Conservation (phyloP, 2,797 vertebrate genomes). For the Caiman crocodilus region DNA sequence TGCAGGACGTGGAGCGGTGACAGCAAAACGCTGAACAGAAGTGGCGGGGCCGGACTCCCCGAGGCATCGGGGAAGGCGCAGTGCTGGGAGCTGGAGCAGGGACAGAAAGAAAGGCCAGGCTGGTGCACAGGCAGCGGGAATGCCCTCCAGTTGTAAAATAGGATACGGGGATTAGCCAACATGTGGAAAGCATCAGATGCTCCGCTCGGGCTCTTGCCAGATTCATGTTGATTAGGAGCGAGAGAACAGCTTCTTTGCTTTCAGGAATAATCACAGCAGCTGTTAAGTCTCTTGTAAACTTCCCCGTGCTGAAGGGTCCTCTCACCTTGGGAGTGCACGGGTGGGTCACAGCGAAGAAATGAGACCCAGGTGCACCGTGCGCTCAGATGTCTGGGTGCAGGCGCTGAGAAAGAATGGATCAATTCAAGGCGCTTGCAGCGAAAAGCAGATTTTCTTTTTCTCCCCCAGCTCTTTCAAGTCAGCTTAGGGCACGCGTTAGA, state of each 20-base stretch:
- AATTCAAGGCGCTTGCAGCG: no score
- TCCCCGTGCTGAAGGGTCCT: not conserved
- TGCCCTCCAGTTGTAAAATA: not conserved
- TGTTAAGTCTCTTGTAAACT: conserved; percentile 7
- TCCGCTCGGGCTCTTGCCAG: not conserved
- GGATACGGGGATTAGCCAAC: not conserved
- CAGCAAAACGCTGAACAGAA: not conserved
- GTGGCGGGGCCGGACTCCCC: not conserved
- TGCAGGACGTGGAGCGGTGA: not conserved
- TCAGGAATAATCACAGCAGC: not conserved
- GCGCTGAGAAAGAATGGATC: no score
- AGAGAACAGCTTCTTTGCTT: not conserved
- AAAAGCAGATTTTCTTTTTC: no score
- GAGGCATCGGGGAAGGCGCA: not conserved
- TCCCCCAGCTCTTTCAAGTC: no score
- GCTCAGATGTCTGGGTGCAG: not conserved
- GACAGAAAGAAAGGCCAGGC: not conserved
- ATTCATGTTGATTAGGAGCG: not conserved
- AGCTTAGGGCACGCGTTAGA: no score
- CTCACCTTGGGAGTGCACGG: not conserved
- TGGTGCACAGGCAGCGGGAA: not conserved
- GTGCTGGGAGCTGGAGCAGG: not conserved
- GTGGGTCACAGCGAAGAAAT: not conserved
- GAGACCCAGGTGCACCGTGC: not conserved
- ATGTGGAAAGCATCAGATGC: conserved; percentile 7